Conservation (phyloP, 2,888 invertebrate species). For the Temnothorax rugatulus region DNA sequence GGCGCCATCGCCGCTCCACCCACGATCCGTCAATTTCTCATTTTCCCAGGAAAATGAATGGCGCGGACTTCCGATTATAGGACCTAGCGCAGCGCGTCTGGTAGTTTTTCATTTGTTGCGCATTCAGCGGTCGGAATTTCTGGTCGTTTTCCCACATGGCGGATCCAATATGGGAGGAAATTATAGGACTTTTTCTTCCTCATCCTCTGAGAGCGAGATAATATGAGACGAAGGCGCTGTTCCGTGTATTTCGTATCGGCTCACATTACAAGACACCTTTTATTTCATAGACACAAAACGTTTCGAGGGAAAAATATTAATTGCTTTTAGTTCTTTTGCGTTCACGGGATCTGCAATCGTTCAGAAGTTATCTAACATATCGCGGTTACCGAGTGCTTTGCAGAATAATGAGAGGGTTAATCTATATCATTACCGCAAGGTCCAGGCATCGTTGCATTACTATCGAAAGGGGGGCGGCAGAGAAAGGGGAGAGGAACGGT, state of each 20-base stretch:
- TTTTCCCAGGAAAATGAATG: slow-evolving; percentile 75
- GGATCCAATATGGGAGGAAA: slow-evolving; percentile 16
- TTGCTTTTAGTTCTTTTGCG: neutral
- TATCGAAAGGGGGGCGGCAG: neutral
- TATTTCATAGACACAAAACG: neutral
- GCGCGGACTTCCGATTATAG: slow-evolving; percentile 52
- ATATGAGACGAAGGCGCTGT: slow-evolving; percentile 24
- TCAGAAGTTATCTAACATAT: slow-evolving; percentile 39
- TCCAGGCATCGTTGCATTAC: slow-evolving; percentile 43
- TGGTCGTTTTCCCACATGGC: slow-evolving; percentile 30
- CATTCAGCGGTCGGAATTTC: slow-evolving; percentile 6
- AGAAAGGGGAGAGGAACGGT: neutral
- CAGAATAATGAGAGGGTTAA: slow-evolving; percentile 45
- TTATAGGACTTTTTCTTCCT: neutral
- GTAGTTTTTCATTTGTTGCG: slow-evolving; percentile 55
- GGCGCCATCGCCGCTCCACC: slow-evolving; percentile 64
- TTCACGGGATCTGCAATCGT: neutral
- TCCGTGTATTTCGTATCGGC: neutral
- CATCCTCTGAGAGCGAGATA: neutral
- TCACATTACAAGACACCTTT: neutral
- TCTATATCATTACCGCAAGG: slow-evolving; percentile 52
- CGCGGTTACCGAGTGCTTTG: slow-evolving; percentile 31
- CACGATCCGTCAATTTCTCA: slow-evolving; percentile 73
- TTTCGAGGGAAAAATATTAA: neutral
- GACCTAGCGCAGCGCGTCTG: slow-evolving; percentile 49